phyloP scores from a whole-genome alignment of 2,113 vertebrate genomes.

The Cyprinodon brontotheroides region DNA sequence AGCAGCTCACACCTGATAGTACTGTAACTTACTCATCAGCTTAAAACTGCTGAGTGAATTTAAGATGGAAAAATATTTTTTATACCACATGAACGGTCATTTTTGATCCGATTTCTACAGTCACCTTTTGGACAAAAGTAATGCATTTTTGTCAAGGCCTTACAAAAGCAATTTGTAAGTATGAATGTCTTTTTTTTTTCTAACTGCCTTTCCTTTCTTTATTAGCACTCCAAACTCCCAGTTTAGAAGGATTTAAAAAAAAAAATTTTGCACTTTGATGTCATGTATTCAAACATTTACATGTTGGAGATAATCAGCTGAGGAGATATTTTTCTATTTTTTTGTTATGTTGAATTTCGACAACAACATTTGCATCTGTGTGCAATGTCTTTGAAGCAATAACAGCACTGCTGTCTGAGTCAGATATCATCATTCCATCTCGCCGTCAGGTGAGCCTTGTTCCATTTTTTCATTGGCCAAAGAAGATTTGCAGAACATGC shows the following conservation, averaged over 20 bases:
- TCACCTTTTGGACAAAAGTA: conserved; percentile 39
- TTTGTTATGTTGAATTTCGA: conserved; percentile 38
- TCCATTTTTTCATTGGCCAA: conserved; percentile 61
- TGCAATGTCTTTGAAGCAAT: conserved; percentile 74
- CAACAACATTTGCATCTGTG: conserved; percentile 64
- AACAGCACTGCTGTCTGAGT: conserved; percentile 57
- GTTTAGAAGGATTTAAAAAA: conserved; percentile 46
- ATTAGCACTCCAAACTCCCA: conserved; percentile 50
- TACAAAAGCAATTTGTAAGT: conserved; percentile 71
- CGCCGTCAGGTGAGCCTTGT: conserved; percentile 37
- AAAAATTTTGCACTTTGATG: conserved; percentile 67
- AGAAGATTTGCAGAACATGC: conserved; percentile 52
- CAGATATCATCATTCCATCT: conserved; percentile 39
- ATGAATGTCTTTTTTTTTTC: conserved; percentile 52
- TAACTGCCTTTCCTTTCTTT: conserved; percentile 36
- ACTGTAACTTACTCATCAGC: conserved; percentile 64
- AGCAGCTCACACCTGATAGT: conserved; percentile 30
- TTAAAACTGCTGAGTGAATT: conserved; percentile 43
- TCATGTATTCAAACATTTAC: conserved; percentile 57
- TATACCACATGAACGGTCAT: conserved; percentile 58
- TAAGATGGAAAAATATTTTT: conserved; percentile 70
- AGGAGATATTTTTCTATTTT: conserved; percentile 77
- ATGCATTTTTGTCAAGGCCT: conserved; percentile 68
- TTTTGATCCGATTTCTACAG: conserved; percentile 52
- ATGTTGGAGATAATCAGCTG: conserved; percentile 72